Percentiles rank a stretch among this genome's conserved stretches.
Conservation (phyloP, 2,113 vertebrate species). For the Vidua macroura region DNA sequence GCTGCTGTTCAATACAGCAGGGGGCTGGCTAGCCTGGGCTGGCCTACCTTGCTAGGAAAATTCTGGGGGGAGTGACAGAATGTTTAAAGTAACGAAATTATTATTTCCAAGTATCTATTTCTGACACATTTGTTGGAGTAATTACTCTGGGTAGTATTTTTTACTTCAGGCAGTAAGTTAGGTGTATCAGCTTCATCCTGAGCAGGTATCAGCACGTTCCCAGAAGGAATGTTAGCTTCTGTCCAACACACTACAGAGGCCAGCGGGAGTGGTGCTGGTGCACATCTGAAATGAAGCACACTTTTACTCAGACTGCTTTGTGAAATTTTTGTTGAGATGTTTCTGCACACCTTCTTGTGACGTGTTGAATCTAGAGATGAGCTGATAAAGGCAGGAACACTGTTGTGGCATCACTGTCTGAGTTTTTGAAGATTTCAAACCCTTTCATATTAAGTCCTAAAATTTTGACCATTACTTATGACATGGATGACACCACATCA, state of each 20-base stretch:
- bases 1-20: neutral
- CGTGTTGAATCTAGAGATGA: neutral
- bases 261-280: neutral
- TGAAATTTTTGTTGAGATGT: neutral
- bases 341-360: neutral
- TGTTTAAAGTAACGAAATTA: neutral
- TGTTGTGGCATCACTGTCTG: neutral
- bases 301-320: neutral
- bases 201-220: neutral
- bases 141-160: neutral
- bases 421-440: neutral
- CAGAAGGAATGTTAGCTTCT: neutral
- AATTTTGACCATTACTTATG: neutral
- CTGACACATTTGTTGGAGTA: neutral
- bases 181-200: neutral
- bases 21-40: neutral
- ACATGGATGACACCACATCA: fast-evolving
- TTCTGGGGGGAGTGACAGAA: neutral
- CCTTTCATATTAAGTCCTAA: neutral
- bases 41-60: neutral
- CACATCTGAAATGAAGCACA: neutral
- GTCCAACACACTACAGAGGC: fast-evolving
- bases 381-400: neutral
- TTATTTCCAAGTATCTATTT: neutral
- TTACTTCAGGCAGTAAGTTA: neutral